Evolutionary conservation across 2,888 invertebrate species (phyloP), one percentile per base, ranked within the genome.

Genomic region (Agrotis segetum): DNA sequence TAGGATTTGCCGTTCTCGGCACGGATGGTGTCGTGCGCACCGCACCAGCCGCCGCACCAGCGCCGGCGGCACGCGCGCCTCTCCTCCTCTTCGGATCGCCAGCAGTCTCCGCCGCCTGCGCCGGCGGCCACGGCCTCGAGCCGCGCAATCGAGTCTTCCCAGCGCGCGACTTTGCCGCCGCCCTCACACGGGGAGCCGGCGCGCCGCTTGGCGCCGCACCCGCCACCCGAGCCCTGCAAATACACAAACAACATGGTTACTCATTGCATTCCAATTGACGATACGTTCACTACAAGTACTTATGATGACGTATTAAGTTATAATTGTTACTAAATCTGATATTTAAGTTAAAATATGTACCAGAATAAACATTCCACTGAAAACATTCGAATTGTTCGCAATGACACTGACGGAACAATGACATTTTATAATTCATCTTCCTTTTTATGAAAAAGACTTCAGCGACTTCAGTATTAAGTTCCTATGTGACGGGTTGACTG

Each of bases 1-100:
- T 98, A 98, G 83, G 98, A 98, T 95, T 98, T 98, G 88, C 98
- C 98, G 93, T 98, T 98, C 94, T 98, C 98, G 87, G 98, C 98
- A 81, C 98, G 97, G 92, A 98, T 98, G 89, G 98, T 98, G 92
- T 98, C 98, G 92, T 97, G 97, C 86, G 96, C 96, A 81, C 96
- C 95, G 90, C 96, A 95, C 94, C 96, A 95, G 88, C 96, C 96
- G 77, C 96, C 96, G 91, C 96, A 96, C 94, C 97, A 93, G 94
- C 97, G 91, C 93, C 97, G 92, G 92, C 96, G 94, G 84, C 95
- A 92, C 87, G 97, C 92, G 89, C 96, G 92, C 92, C 96, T 80
- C 93, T 96, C 95, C 90, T 96, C 93, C 91, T 96, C 92, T 93
- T 97, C 92, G 94, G 93, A 93, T 62, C 97, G 94, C 92, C 97